Percentiles rank a stretch among this genome's conserved stretches.
These are phyloP conservation scores for Erpobdella octoculata DNA, from an alignment of 2,888 invertebrate species.

Conservation along the genomic window DNA sequence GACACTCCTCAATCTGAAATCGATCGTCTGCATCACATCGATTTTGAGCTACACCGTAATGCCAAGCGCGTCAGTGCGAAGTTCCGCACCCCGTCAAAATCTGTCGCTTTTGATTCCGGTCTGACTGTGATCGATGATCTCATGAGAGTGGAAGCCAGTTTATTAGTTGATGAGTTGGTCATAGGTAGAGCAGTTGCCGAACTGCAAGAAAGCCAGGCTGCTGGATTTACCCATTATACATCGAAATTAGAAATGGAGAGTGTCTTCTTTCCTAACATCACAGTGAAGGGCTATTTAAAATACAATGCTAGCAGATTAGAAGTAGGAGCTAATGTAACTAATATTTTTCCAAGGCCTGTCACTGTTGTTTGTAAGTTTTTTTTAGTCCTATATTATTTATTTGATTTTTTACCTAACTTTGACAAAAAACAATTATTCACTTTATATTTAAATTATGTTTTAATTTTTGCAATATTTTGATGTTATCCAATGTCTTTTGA, in stretches of 20 bases:
- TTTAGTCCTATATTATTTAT: too few species aligned
- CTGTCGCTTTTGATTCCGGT: slow-evolving; percentile 28
- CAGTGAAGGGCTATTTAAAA: slow-evolving; percentile 29
- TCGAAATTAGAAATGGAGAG: slow-evolving; percentile 20
- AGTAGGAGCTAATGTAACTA: slow-evolving; percentile 29
- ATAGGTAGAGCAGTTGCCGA: too few species aligned
- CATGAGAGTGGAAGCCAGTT: background rate
- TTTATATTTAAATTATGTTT: too few species aligned
- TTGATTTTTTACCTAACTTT: too few species aligned
- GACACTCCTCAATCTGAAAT: slow-evolving; percentile 74
- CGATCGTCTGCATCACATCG: slow-evolving; percentile 58
- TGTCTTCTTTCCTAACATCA: background rate
- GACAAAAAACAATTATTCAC: too few species aligned
- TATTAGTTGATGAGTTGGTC: slow-evolving; percentile 33
- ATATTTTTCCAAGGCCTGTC: slow-evolving; percentile 32
- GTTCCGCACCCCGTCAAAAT: slow-evolving; percentile 37
- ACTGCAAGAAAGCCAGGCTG: too few species aligned
- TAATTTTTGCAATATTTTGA: too few species aligned
- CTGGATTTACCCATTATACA: background rate
- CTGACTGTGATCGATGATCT: slow-evolving; percentile 34
- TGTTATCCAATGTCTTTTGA: too few species aligned
- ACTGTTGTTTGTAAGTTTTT: slow-evolving; percentile 29
- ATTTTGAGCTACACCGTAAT: slow-evolving; percentile 41
- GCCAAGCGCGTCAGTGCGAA: slow-evolving; percentile 25
- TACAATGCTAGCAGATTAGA: slow-evolving; percentile 26